Evolutionary conservation across 2,113 vertebrate genomes (phyloP), one percentile per base, ranked within the genome.

Genomic region (Ploceus nigricollis): DNA sequence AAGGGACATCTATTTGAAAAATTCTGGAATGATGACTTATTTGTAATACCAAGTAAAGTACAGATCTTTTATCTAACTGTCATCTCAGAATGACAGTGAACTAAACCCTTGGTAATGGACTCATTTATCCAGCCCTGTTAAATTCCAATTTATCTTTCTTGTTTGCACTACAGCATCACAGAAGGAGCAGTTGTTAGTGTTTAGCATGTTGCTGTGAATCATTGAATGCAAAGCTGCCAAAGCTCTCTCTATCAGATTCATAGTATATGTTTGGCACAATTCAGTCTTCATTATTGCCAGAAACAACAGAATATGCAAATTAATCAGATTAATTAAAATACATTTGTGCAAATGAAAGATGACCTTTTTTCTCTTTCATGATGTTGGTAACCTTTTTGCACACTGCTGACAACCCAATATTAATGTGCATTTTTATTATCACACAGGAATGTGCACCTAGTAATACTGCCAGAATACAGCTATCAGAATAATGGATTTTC

Each of bases 21-120:
- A 44, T 25, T 87, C 53, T 87, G 24, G 72, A 93, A 84, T 54
- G 66, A 89, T 70, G 50, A 82, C 70, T 89, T 93, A 89, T 82
- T 78, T 18, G 9, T 37, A 76, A 69, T 68, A 92, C 47, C 66
- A 92, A 90, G 37, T 50, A 87, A 88, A 95, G 65, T 61, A 87
- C 70, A 82, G 70, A 30, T 93, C 86, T 89, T 97, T 89, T 91
- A 85, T 95, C 73, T 89, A 75, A 75, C 60, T 96, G 93, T 90
- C 93, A 80, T 87, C 44, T 91, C 47, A 73, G 64, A 92, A 82
- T 23, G 81, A 82, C 87, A 86, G 71, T 70, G 81, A 97, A 70
- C 84, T 93, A 95, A 94, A 73, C 51, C 50, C 31, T 66, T 76
- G 51, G 40, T 96, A 95, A 91, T 93, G 70, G 81, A 66, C 58